Percentiles rank a stretch among this genome's conserved stretches.
These are phyloP conservation scores for Euleptes europaea DNA, from an alignment of 2,113 vertebrate species.

Conservation along the genomic window DNA sequence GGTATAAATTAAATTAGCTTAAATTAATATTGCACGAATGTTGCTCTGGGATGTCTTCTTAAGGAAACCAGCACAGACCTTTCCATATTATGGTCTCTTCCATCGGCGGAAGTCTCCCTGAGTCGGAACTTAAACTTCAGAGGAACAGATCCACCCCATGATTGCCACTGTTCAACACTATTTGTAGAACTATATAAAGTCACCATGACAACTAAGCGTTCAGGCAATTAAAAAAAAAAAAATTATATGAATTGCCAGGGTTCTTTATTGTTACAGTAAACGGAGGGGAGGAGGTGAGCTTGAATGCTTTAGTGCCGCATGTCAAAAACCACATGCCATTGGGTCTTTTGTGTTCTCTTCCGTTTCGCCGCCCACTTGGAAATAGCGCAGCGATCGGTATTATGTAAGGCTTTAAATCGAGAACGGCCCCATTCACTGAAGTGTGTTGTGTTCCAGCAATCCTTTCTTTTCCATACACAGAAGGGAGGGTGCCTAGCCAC, in stretches of 20 bases:
- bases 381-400: neutral
- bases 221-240: neutral
- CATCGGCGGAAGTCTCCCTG: too few species aligned
- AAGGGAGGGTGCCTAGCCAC: neutral
- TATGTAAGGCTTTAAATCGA: neutral
- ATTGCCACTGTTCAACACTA: neutral
- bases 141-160: neutral
- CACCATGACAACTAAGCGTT: constrained; percentile 4
- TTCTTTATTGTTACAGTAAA: constrained; percentile 4
- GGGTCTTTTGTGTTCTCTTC: neutral
- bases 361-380: neutral
- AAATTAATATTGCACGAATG: too few species aligned
- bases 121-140: too few species aligned
- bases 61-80: too few species aligned
- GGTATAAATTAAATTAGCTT: too few species aligned
- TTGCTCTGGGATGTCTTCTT: too few species aligned
- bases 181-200: neutral
- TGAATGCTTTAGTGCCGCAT: neutral
- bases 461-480: neutral
- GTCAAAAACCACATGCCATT: neutral
- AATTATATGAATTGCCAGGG: neutral
- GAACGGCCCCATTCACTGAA: neutral
- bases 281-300: neutral
- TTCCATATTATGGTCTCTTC: too few species aligned
- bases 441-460: neutral